Evolutionary conservation across 1,140 invertebrate genomes (phyloP).

Genomic region (Drosophila lacertosa): DNA sequence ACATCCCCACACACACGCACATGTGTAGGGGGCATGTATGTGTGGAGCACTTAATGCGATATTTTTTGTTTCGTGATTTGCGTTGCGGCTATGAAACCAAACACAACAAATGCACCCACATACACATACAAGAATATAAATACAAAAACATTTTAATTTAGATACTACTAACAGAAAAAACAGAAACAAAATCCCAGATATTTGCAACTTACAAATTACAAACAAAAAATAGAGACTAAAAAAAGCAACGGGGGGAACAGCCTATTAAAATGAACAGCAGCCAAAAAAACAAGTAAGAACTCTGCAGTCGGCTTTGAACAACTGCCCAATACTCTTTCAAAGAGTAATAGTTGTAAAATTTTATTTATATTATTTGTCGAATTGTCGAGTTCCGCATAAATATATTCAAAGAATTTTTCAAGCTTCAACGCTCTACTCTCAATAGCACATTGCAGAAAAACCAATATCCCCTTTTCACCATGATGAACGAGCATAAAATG

Average conservation of each 20-base stretch:
- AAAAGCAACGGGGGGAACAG: not conserved
- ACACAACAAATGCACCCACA: conserved; percentile 3
- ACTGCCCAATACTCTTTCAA: no score
- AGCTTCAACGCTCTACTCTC: no score
- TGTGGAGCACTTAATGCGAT: not conserved
- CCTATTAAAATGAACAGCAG: conserved; percentile 10
- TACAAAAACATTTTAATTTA: conserved; percentile 5
- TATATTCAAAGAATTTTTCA: no score
- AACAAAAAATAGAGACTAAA: conserved; percentile 1
- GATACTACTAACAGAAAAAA: conserved; percentile 1
- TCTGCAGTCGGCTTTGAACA: no score
- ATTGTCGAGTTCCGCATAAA: no score
- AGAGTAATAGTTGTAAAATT: no score
- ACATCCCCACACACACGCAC: not conserved
- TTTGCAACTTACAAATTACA: not conserved
- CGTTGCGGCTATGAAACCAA: not conserved
- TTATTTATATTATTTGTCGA: no score
- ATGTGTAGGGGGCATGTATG: not conserved
- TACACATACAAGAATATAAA: not conserved
- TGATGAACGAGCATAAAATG: conserved; percentile 4
- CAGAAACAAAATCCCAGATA: not conserved
- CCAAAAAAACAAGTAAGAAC: not conserved
- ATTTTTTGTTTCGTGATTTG: not conserved
- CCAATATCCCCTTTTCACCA: no score
- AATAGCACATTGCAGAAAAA: no score